Base-by-base conservation (phyloP, 2,797 vertebrate genomes). In the Peromyscus nudipes region DNA sequence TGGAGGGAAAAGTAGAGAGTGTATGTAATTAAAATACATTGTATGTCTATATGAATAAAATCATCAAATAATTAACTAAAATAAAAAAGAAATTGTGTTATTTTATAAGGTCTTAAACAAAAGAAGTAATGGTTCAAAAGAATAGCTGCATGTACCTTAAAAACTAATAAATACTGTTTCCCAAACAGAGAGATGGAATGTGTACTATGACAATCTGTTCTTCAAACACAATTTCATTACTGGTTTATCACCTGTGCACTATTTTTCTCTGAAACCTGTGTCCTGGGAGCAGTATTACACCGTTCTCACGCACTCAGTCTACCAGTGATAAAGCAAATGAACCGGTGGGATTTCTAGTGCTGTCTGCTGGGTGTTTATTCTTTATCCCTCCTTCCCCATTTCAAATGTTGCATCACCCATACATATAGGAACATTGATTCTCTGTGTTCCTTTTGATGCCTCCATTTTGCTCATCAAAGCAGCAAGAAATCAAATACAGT, bases 391-490 rank as follows among this genome's bases (percentile, higher is more conserved):
- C 23, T 34, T 60, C 37, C 80, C 8, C 25, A 43, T 43, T 37
- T 64, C 57, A 62, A 88, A 49, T 62, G 40, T 65, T 94, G 76
- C 55, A 79, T 34, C 57, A 89, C n/a, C n/a, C 31, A 82, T 49
- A 43, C 19, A 65, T 46, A 77, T 3, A 87, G 27, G 86, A 84
- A 27, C 52, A 87, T 1, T 71, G 23, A 73, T 80, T 97, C 94
- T 92, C 29, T 52, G 86, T 89, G 43, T 93, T 95, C 67, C 77
- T 94, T 94, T 95, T n/a, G 75, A 67, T 94, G n/a, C 43, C 17
- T 95, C 31, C 6, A 34, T 40, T 65, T n/a, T 75, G 25, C 27
- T 25, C 73, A 86, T 90, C 52, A 62, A 92, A 95, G 90, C 49
- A 94, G 60, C 16, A 73, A 95, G 79, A 89, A 57, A 95, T 89